These are phyloP conservation scores for Anguilla rostrata DNA, from an alignment of 2,113 vertebrate species.

Conservation along the genomic window DNA sequence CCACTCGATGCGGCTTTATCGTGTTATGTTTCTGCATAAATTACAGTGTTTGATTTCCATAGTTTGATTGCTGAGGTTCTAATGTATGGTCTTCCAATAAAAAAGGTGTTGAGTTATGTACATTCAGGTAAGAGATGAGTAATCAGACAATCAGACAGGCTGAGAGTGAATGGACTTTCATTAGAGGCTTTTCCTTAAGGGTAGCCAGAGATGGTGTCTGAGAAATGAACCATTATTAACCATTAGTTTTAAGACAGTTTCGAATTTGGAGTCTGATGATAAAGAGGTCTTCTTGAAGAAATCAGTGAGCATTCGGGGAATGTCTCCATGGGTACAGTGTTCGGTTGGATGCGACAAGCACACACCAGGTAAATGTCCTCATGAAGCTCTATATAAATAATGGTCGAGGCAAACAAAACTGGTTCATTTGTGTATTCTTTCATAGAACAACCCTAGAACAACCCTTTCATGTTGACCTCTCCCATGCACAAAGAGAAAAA, in stretches of 20 bases:
- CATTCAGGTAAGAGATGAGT: background rate
- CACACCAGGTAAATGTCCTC: background rate
- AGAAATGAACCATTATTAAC: background rate
- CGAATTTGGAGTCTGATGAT: background rate
- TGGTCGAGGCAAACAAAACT: background rate
- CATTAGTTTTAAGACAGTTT: background rate
- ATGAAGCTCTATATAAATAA: background rate
- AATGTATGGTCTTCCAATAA: constrained; percentile 34
- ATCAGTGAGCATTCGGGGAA: background rate
- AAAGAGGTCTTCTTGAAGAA: background rate
- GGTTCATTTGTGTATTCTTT: background rate
- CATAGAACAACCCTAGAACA: background rate
- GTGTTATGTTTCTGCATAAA: constrained; percentile 6
- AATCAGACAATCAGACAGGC: background rate
- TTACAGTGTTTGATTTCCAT: background rate
- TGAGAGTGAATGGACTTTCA: background rate
- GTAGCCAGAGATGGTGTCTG: background rate
- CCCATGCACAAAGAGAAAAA: background rate
- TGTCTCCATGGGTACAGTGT: background rate
- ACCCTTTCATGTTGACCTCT: background rate
- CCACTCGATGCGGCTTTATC: background rate
- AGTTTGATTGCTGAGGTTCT: constrained; percentile 5
- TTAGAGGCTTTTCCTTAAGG: background rate
- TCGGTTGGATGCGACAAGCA: background rate
- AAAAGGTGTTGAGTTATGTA: constrained; percentile 18